These are phyloP conservation scores for Iguana delicatissima DNA, from an alignment of 2,797 vertebrate species.

Conservation along the genomic window DNA sequence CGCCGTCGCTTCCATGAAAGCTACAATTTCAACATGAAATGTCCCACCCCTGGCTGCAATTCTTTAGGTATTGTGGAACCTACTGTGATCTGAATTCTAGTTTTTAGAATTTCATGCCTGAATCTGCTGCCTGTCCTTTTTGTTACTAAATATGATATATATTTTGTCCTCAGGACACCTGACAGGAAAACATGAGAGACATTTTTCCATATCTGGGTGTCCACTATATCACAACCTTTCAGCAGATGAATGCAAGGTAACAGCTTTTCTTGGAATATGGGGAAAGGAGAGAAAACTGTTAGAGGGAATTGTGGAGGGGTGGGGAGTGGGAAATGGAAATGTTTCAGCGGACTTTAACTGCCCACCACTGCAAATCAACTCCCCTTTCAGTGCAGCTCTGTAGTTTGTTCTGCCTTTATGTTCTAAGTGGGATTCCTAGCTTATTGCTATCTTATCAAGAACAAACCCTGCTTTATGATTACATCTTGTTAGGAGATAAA, in stretches of 20 bases:
- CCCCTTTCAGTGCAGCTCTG: neutral
- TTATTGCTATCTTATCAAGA: neutral
- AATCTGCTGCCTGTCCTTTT: neutral
- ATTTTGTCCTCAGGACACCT: constrained; percentile 87
- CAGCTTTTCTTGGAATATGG: neutral
- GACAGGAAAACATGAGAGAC: constrained; percentile 96
- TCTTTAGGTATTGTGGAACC: constrained; percentile 86
- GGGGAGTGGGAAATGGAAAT: neutral
- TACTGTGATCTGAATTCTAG: neutral
- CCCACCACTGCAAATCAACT: neutral
- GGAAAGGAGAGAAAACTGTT: constrained; percentile 3
- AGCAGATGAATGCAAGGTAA: constrained; percentile 97
- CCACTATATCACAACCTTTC: constrained; percentile 98
- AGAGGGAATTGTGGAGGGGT: neutral
- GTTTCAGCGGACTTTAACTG: neutral
- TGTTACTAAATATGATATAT: neutral
- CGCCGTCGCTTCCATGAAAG: constrained; percentile 98
- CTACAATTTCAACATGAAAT: constrained; percentile 99
- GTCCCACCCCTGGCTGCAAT: constrained; percentile 98
- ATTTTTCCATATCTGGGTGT: constrained; percentile 98
- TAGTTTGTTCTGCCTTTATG: neutral
- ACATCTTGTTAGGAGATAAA: too few species aligned
- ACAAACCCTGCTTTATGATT: neutral
- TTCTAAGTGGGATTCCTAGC: neutral
- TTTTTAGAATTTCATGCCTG: neutral